phyloP scores from a whole-genome alignment of 2,888 invertebrate genomes.

The Ligdia adustata region DNA sequence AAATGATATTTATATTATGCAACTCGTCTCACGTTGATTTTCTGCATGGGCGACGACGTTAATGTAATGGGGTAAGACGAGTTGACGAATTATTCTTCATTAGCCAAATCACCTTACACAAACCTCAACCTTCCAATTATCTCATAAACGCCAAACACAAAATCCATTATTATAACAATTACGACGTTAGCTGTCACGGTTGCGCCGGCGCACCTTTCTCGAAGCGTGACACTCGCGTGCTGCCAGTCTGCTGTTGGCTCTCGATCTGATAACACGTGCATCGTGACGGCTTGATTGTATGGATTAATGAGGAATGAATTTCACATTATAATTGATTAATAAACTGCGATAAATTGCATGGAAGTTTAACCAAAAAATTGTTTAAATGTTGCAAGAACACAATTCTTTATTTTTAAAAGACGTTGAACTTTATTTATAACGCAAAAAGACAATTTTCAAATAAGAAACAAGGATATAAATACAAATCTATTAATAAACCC shows the following conservation, averaged over 20 bases:
- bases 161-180: slow-evolving; percentile 8
- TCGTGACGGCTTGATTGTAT: slow-evolving; percentile 15
- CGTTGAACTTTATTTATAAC: no score
- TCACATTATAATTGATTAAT: slow-evolving; percentile 6
- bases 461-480: no score
- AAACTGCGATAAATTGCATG: no score
- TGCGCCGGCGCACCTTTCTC: slow-evolving; percentile 20
- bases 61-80: no score
- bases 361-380: no score
- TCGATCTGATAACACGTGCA: slow-evolving; percentile 18
- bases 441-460: no score
- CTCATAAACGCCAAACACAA: slow-evolving; percentile 13
- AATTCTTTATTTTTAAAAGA: not conserved
- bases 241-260: not conserved
- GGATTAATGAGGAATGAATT: slow-evolving; percentile 29
- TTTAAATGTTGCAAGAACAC: not conserved
- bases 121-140: slow-evolving; percentile 8
- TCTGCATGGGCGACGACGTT: no score
- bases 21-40: no score
- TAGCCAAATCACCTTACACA: not conserved
- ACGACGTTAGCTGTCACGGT: slow-evolving; percentile 13
- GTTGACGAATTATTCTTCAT: no score
- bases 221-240: slow-evolving; percentile 15
- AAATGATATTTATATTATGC: no score
- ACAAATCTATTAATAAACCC: no score